Conservation (phyloP, 2,113 vertebrate genomes). For the Centropus unirufus region DNA sequence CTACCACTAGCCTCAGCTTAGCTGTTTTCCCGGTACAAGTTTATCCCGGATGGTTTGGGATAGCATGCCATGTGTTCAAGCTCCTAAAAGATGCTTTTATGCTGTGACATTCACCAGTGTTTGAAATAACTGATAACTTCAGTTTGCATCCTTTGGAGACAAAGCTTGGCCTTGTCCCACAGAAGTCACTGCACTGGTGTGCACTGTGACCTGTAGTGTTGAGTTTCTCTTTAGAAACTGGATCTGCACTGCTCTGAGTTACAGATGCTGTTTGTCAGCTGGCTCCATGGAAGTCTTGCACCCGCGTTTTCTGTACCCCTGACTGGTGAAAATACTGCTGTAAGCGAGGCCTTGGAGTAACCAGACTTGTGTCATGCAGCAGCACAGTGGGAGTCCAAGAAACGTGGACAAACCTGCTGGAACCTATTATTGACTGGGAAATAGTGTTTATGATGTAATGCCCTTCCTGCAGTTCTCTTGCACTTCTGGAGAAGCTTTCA, state of each 20-base stretch:
- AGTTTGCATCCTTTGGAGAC: not conserved
- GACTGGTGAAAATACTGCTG: not conserved
- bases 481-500: not conserved
- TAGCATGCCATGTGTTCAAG: not conserved
- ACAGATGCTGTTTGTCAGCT: not conserved
- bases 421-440: not conserved
- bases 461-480: not conserved
- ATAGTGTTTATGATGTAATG: not conserved
- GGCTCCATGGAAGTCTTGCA: rapidly evolving
- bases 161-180: not conserved
- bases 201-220: not conserved
- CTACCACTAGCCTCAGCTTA: not conserved
- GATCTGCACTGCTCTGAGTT: not conserved
- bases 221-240: not conserved
- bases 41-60: not conserved
- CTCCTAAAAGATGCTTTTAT: not conserved
- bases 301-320: not conserved
- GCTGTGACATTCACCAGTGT: not conserved
- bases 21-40: not conserved
- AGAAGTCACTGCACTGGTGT: rapidly evolving
- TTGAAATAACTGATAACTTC: not conserved
- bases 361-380: not conserved
- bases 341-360: not conserved
- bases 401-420: not conserved
- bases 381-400: not conserved